These are phyloP conservation scores for Bhutanitis thaidina DNA, from an alignment of 2,888 invertebrate genomes.

Conservation along the genomic window DNA sequence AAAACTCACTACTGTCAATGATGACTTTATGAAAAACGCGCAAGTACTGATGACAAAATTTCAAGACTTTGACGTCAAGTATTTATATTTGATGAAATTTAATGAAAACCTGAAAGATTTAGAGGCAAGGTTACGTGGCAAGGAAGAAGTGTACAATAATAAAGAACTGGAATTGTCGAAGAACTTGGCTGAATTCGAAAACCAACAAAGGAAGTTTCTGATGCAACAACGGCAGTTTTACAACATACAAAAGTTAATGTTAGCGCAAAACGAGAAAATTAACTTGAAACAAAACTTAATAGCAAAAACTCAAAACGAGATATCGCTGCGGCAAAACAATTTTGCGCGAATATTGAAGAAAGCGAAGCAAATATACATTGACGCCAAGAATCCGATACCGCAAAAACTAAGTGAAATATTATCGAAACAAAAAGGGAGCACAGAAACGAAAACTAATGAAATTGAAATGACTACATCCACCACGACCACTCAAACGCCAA, in stretches of 20 bases:
- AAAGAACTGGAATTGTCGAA: conserved; percentile 50
- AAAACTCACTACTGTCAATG: conserved; percentile 42
- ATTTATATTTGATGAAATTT: conserved; percentile 41
- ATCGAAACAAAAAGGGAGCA: conserved; percentile 20
- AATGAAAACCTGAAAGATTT: conserved; percentile 45
- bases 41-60: conserved; percentile 41
- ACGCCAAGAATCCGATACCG: conserved; percentile 32
- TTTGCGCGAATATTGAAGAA: conserved; percentile 63
- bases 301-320: conserved; percentile 61
- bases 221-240: conserved; percentile 63
- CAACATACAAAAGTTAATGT: conserved; percentile 58
- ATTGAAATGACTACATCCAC: conserved; percentile 27
- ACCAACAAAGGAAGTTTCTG: conserved; percentile 62
- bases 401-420: conserved; percentile 12
- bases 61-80: conserved; percentile 56
- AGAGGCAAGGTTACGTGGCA: conserved; percentile 38
- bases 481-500: conserved; percentile 24
- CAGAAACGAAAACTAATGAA: conserved; percentile 16
- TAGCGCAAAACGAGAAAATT: conserved; percentile 65
- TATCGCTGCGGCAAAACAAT: conserved; percentile 61
- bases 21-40: conserved; percentile 46
- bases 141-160: conserved; percentile 41
- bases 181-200: conserved; percentile 57
- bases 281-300: conserved; percentile 58
- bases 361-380: conserved; percentile 50